These are phyloP conservation scores for Garra rufa DNA, from an alignment of 2,113 vertebrate species.

Conservation along the genomic window DNA sequence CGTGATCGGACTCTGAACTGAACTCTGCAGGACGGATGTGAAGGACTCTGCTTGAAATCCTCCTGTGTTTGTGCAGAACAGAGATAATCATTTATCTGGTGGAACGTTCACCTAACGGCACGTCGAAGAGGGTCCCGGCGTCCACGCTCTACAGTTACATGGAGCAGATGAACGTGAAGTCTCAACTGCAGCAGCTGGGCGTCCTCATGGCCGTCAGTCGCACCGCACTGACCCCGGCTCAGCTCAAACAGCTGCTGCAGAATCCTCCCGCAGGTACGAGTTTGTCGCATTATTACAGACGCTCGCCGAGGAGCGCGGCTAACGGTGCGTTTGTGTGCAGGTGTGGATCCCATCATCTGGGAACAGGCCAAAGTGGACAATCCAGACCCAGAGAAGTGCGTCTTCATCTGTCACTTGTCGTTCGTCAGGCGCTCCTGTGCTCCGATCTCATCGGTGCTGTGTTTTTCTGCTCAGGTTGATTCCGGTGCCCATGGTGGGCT, in stretches of 20 bases:
- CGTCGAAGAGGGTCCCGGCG: slow-evolving; percentile 89
- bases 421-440: not conserved
- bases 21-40: too few relatives aligned
- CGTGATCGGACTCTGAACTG: too few relatives aligned
- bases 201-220: slow-evolving; percentile 86
- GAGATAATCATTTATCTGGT: slow-evolving; percentile 94
- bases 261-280: slow-evolving; percentile 88
- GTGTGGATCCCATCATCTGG: slow-evolving; percentile 98
- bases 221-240: slow-evolving; percentile 88
- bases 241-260: slow-evolving; percentile 93
- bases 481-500: slow-evolving; percentile 97
- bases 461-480: slow-evolving; percentile 81
- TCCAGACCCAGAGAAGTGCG: slow-evolving; percentile 95
- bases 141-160: slow-evolving; percentile 83
- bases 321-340: slow-evolving; percentile 63
- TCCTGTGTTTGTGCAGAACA: slow-evolving; percentile 77
- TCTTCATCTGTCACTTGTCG: not conserved
- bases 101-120: slow-evolving; percentile 93
- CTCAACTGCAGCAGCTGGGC: slow-evolving; percentile 87
- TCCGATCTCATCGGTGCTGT: not conserved
- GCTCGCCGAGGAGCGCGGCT: not conserved
- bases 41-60: not conserved
- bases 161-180: slow-evolving; percentile 89
- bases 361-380: slow-evolving; percentile 99
- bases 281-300: too few relatives aligned